Conservation (phyloP, 2,797 vertebrate genomes). For the Aulostomus chinensis region DNA sequence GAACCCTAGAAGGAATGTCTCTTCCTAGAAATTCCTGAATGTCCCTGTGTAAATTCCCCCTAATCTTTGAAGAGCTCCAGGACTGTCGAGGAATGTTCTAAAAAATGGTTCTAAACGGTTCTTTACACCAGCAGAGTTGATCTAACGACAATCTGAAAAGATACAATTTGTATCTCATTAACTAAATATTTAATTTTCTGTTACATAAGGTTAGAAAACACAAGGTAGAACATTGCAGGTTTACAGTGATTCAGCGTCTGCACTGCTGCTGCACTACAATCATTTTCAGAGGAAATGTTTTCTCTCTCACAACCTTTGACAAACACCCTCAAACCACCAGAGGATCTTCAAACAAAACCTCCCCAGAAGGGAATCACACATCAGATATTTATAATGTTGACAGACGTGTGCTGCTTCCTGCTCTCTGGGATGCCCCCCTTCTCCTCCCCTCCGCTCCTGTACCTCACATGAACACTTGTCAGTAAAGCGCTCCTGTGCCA, state of each 20-base stretch:
- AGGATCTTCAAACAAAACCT: slow-evolving; percentile 50
- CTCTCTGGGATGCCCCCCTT: slow-evolving; percentile 21
- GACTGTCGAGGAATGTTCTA: no score
- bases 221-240: slow-evolving; percentile 4
- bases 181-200: background rate
- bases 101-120: no score
- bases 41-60: no score
- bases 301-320: slow-evolving; percentile 45
- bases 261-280: slow-evolving; percentile 5
- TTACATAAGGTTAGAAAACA: background rate
- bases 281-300: slow-evolving; percentile 31
- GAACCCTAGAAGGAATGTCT: no score
- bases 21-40: no score
- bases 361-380: slow-evolving; percentile 49
- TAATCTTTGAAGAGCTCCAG: no score
- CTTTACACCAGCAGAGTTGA: no score
- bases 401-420: slow-evolving; percentile 55
- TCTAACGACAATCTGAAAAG: no score
- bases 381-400: slow-evolving; percentile 67
- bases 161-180: background rate
- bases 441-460: background rate
- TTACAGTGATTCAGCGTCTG: slow-evolving; percentile 23
- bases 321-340: slow-evolving; percentile 47
- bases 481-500: background rate
- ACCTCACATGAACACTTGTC: background rate